Percentiles rank a stretch among this genome's conserved stretches.
Evolutionary conservation across 2,113 vertebrate species (phyloP).

Genomic region (Telmatochromis sp.): DNA sequence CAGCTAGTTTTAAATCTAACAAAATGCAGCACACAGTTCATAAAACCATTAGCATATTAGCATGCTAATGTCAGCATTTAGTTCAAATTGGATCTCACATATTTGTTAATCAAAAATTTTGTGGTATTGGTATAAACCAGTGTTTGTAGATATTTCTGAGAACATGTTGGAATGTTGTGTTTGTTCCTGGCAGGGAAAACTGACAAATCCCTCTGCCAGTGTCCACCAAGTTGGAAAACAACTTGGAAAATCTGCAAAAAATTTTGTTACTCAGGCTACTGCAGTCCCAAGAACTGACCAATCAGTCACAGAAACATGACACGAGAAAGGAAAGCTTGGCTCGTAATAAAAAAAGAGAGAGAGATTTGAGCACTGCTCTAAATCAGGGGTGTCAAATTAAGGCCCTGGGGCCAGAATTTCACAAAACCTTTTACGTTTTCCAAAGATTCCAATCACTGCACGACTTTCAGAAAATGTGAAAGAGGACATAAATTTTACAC

Average conservation of each 20-base stretch:
- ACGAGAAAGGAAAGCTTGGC: neutral
- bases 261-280: accelerated
- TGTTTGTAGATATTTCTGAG: neutral
- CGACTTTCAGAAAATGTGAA: neutral
- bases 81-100: neutral
- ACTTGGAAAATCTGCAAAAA: neutral
- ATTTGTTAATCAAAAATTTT: neutral
- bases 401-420: neutral
- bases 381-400: neutral
- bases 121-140: accelerated
- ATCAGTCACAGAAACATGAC: neutral
- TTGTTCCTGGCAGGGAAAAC: neutral
- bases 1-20: neutral
- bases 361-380: neutral
- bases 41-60: neutral
- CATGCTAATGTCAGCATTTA: neutral
- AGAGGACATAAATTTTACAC: neutral
- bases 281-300: neutral
- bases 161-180: neutral
- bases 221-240: neutral
- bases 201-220: accelerated
- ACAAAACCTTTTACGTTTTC: neutral
- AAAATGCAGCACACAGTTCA: neutral
- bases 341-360: neutral
- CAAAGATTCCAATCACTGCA: neutral